Conservation (phyloP, 2,888 invertebrate genomes). For the Drosophila multiciliata region DNA sequence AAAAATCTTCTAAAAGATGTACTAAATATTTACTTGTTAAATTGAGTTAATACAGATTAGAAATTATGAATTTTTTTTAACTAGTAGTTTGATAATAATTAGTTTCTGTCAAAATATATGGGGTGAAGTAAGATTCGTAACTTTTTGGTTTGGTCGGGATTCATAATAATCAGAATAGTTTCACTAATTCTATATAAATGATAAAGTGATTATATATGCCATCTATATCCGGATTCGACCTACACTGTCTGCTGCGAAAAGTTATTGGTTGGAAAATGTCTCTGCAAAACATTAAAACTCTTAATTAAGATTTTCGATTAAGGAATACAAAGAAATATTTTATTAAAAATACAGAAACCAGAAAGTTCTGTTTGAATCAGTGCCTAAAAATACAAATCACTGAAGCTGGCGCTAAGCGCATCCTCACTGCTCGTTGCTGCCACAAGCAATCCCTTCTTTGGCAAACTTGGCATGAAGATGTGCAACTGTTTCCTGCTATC, state of each 20-base stretch:
- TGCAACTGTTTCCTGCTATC: slow-evolving; percentile 88
- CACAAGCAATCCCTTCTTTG: slow-evolving; percentile 85
- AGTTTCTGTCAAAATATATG: background rate
- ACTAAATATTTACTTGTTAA: background rate
- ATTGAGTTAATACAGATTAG: background rate
- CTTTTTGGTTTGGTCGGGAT: background rate
- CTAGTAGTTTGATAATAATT: background rate
- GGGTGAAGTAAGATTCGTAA: background rate
- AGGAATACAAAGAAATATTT: background rate
- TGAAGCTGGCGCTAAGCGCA: slow-evolving; percentile 76
- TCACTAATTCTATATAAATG: background rate
- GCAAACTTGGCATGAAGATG: slow-evolving; percentile 90
- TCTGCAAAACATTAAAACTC: background rate
- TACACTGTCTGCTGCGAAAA: background rate
- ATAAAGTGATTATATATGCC: background rate
- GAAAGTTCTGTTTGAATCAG: background rate
- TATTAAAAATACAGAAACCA: background rate
- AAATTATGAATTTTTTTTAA: background rate
- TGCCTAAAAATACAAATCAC: slow-evolving; percentile 70
- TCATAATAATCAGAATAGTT: background rate
- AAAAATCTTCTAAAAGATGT: background rate
- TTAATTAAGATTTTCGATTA: too few relatives aligned
- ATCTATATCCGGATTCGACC: background rate
- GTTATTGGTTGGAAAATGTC: background rate
- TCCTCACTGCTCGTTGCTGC: slow-evolving; percentile 61